Evolutionary conservation across 1,140 invertebrate genomes (phyloP), one percentile per base, ranked within the genome.

Genomic region (Coenobita brevimanus): DNA sequence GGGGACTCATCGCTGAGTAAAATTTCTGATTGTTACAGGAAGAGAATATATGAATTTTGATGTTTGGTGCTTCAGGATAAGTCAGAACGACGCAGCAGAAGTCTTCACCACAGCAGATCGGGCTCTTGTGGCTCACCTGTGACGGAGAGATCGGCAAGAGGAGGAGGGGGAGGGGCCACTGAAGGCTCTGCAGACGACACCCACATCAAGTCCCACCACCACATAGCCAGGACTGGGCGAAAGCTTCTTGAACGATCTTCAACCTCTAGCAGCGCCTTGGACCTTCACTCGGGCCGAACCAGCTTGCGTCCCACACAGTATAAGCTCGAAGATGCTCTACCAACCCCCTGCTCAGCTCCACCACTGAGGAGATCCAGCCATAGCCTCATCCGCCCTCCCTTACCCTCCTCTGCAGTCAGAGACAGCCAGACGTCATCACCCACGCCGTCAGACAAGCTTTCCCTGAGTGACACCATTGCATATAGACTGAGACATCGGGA

Each of bases 291-390:
- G 69, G 85, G 85, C 38, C 85, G 85, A n/a, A 87, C 85, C 30
- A 87, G 85, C 85, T 62, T 87, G 24, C 80, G 78, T n/a, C 85
- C 85, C 36, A 87, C 75, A 30, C 85, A 87, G 43, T 87, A 87
- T 64, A 87, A 80, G 76, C 67, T 87, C 27, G 85, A 87, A 46
- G 85, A 87, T 27, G 85, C 85, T 41, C 38, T 87, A 64, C 76
- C 85, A 27, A 69, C 78, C 27, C 85, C 85, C 64, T 87, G 85
- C 64, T 87, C 85, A 2, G 85, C 85, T 46, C 85, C 85, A 24
- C 85, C 85, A 30, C 85, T 87, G 13, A 75, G 85, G 36, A 87
- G 85, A 76, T 81, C 78, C 64, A 87, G 76, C 33, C 78, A 87
- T 36, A 87, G 85, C 76, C 76, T 87, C 13, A 87, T 87, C 85